A percentile compares a stretch with the other conserved stretches of the same genome.
Conservation (phyloP, 2,113 vertebrate species). For the Illadopsis cleaveri region DNA sequence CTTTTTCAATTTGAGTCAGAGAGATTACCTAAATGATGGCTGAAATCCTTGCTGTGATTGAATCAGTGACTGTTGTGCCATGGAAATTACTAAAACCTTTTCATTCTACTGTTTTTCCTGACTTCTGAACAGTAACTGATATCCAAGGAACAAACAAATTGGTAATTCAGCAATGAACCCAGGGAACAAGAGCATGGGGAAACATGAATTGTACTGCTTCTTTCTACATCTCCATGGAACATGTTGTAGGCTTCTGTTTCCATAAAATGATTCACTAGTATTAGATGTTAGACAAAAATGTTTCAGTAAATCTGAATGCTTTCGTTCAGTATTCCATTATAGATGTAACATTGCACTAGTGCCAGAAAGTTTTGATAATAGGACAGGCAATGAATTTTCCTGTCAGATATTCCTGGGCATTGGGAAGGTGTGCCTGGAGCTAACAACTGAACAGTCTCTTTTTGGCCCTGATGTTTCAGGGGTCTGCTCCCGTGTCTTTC, state of each 20-base stretch:
- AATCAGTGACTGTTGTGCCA: neutral
- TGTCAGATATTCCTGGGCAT: neutral
- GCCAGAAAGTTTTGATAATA: neutral
- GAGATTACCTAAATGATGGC: neutral
- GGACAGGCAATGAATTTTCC: neutral
- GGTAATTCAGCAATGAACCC: neutral
- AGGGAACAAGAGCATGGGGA: neutral
- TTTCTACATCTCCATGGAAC: neutral
- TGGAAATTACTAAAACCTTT: neutral
- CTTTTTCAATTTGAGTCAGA: neutral
- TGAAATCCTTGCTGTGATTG: neutral
- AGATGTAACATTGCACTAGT: neutral
- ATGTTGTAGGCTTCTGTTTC: neutral
- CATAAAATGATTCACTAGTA: neutral
- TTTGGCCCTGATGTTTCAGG: conserved; percentile 77
- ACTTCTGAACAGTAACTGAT: neutral
- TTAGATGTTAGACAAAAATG: neutral
- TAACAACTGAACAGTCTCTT: conserved; percentile 73
- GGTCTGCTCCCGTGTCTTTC: conserved; percentile 71
- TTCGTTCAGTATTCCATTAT: neutral
- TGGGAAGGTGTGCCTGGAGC: conserved; percentile 39
- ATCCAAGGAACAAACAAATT: no score
- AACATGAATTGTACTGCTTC: neutral
- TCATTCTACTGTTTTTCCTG: neutral
- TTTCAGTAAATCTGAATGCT: neutral